phyloP scores from a whole-genome alignment of 1,140 invertebrate genomes.

The Scaptomyza hsui region DNA sequence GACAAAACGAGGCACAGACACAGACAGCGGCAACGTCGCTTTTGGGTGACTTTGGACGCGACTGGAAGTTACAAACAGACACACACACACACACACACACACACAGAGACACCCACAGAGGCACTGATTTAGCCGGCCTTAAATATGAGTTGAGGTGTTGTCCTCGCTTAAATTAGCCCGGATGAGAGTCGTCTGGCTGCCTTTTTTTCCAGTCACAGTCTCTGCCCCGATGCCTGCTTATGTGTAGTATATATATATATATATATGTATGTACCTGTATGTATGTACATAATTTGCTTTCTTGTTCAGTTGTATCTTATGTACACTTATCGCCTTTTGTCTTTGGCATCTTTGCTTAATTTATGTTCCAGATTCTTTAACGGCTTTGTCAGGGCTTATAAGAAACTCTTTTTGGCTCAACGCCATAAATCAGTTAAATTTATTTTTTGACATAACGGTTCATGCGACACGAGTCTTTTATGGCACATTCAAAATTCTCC shows the following conservation, averaged over 20 bases:
- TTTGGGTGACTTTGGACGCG: constrained; percentile 49
- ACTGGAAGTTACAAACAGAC: constrained; percentile 62
- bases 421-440: constrained; percentile 64
- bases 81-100: constrained; percentile 28
- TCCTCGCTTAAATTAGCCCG: constrained; percentile 82
- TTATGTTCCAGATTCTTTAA: constrained; percentile 58
- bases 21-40: constrained; percentile 43
- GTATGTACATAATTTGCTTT: constrained; percentile 43
- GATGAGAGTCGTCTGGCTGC: constrained; percentile 43
- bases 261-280: constrained; percentile 1
- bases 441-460: constrained; percentile 34
- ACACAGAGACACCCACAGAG: constrained; percentile 9
- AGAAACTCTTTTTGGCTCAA: constrained; percentile 53
- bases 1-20: constrained; percentile 63
- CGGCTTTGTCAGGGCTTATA: constrained; percentile 55
- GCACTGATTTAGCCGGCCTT: constrained; percentile 79
- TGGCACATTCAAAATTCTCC: constrained; percentile 29
- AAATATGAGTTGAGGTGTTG: constrained; percentile 83
- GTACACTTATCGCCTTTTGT: constrained; percentile 64
- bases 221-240: constrained; percentile 10
- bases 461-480: constrained; percentile 41
- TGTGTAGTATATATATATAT: constrained; percentile 4
- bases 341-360: constrained; percentile 68
- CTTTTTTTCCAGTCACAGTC: constrained; percentile 11
- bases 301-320: constrained; percentile 26